Conservation (phyloP, 2,113 vertebrate genomes). For the Dissostichus mawsoni region DNA sequence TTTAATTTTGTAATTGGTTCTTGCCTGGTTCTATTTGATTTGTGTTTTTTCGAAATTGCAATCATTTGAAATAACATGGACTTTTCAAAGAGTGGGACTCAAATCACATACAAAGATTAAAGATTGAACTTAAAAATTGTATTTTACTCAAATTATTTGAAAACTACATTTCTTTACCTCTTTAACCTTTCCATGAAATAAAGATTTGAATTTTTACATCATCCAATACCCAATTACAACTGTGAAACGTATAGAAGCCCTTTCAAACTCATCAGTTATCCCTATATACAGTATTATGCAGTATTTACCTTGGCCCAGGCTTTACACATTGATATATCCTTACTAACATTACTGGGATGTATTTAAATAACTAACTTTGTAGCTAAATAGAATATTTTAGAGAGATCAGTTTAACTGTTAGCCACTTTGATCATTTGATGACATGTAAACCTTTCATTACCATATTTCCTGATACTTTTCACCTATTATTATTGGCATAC, state of each 20-base stretch:
- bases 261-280: too few relatives aligned
- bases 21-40: too few relatives aligned
- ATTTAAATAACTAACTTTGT: not conserved
- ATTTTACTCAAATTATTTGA: not conserved
- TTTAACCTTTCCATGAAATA: not conserved
- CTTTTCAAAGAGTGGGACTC: not conserved
- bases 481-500: not conserved
- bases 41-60: not conserved
- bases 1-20: too few relatives aligned
- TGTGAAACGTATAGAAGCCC: not conserved
- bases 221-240: not conserved
- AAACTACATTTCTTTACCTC: not conserved
- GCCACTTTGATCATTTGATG: not conserved
- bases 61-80: too few relatives aligned
- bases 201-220: not conserved
- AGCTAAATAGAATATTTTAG: not conserved
- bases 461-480: too few relatives aligned
- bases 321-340: not conserved
- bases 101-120: not conserved
- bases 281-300: too few relatives aligned
- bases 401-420: not conserved
- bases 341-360: not conserved
- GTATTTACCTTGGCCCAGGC: too few relatives aligned
- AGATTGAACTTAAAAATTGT: too few relatives aligned
- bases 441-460: not conserved